Evolutionary conservation across 2,797 vertebrate species (phyloP).

Genomic region (Sphenopsis melanotis): DNA sequence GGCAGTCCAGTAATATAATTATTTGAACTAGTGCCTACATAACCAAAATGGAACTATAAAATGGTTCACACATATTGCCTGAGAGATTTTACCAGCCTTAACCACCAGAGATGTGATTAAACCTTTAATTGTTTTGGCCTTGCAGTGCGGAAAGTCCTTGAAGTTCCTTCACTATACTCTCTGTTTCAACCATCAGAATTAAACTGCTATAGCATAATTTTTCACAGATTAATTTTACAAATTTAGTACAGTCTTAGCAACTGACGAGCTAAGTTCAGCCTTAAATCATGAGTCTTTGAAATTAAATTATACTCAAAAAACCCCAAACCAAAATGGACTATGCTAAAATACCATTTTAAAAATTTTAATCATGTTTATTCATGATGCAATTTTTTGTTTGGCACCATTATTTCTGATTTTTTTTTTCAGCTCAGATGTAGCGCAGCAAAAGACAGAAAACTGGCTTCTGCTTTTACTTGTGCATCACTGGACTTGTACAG

Average conservation of each 20-base stretch:
- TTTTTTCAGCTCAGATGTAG: not conserved
- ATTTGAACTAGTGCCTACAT: slow-evolving; percentile 17
- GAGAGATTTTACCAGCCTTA: slow-evolving; percentile 2
- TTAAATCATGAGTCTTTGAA: not conserved
- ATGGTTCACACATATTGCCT: not conserved
- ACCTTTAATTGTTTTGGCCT: not conserved
- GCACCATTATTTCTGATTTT: not conserved
- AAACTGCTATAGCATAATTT: not conserved
- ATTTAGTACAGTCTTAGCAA: not conserved
- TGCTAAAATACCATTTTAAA: not conserved
- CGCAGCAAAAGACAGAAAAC: not conserved
- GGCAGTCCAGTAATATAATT: not conserved
- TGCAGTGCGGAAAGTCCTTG: not conserved
- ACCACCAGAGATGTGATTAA: not conserved
- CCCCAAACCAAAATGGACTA: not conserved
- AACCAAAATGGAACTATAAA: slow-evolving; percentile 29
- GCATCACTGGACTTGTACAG: not conserved
- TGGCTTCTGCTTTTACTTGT: not conserved
- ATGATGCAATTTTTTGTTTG: not conserved
- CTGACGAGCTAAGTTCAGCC: not conserved
- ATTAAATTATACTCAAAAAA: not conserved
- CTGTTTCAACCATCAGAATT: not conserved
- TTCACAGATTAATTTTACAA: not conserved
- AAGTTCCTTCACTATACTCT: not conserved
- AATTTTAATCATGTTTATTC: not conserved